Evolutionary conservation across 2,113 vertebrate genomes (phyloP).

Genomic region (Falco punctatus): DNA sequence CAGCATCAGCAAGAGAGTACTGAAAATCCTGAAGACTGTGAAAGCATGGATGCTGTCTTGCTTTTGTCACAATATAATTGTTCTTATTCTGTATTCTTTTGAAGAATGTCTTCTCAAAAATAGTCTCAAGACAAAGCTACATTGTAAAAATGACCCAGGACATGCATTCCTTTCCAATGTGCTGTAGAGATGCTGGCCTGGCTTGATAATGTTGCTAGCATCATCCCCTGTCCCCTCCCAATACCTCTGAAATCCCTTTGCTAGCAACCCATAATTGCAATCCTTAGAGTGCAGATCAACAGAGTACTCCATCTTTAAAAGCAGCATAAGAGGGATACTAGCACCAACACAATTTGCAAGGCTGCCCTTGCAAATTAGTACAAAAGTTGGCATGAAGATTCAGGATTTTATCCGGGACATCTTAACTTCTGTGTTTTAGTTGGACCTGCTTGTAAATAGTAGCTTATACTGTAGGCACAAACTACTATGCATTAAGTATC

Average conservation of each 20-base stretch:
- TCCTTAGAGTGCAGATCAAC: not conserved
- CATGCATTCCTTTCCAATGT: not conserved
- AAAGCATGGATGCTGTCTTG: not conserved
- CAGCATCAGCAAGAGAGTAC: not conserved
- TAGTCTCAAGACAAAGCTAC: not conserved
- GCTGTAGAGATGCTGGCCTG: not conserved
- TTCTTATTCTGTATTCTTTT: not conserved
- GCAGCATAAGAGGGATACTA: not conserved
- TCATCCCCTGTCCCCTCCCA: accelerated
- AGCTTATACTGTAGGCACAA: not conserved
- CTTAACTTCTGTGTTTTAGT: not conserved
- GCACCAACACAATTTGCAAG: not conserved
- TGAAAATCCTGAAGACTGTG: not conserved
- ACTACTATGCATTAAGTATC: not conserved
- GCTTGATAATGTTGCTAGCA: accelerated
- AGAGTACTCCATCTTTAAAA: not conserved
- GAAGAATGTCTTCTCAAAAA: not conserved
- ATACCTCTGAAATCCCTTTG: not conserved
- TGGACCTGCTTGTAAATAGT: not conserved
- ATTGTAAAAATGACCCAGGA: not conserved
- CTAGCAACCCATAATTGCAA: not conserved
- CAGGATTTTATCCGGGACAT: not conserved
- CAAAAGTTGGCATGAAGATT: not conserved
- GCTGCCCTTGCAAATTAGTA: not conserved
- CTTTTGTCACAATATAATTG: not conserved